Evolutionary conservation across 2,888 invertebrate species (phyloP).

Genomic region (Hylaea fasciaria): DNA sequence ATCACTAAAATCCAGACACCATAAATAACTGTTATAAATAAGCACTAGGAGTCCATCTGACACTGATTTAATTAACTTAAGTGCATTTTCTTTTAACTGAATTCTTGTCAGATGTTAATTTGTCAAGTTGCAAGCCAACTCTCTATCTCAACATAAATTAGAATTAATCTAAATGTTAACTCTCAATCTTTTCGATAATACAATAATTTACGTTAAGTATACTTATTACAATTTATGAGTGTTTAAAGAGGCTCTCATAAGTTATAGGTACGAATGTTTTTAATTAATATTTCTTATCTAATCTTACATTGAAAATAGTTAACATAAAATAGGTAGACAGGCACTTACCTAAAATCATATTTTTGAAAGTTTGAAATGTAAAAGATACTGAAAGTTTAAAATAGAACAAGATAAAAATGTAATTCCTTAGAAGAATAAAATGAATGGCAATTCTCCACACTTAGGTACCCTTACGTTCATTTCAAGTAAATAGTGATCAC

Average conservation of each 20-base stretch:
- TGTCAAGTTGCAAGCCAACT: conserved; percentile 40
- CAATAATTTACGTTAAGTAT: conserved; percentile 30
- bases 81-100: conserved; percentile 57
- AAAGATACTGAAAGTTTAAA: too few relatives aligned
- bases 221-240: conserved; percentile 34
- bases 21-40: conserved; percentile 37
- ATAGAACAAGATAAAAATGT: too few relatives aligned
- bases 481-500: conserved; percentile 4
- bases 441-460: too few relatives aligned
- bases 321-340: too few relatives aligned
- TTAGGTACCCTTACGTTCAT: too few relatives aligned
- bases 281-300: conserved; percentile 6
- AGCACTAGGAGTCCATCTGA: conserved; percentile 44
- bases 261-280: conserved; percentile 30
- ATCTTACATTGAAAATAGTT: too few relatives aligned
- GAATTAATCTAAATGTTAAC: conserved; percentile 36
- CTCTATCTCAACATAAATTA: conserved; percentile 33
- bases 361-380: too few relatives aligned
- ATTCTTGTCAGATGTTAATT: conserved; percentile 54
- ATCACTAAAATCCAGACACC: background rate
- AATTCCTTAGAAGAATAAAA: too few relatives aligned
- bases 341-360: too few relatives aligned
- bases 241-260: conserved; percentile 17
- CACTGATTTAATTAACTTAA: conserved; percentile 56
- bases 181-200: conserved; percentile 34